Evolutionary conservation across 1,140 invertebrate genomes (phyloP).

Genomic region (Drosophila biarmipes): DNA sequence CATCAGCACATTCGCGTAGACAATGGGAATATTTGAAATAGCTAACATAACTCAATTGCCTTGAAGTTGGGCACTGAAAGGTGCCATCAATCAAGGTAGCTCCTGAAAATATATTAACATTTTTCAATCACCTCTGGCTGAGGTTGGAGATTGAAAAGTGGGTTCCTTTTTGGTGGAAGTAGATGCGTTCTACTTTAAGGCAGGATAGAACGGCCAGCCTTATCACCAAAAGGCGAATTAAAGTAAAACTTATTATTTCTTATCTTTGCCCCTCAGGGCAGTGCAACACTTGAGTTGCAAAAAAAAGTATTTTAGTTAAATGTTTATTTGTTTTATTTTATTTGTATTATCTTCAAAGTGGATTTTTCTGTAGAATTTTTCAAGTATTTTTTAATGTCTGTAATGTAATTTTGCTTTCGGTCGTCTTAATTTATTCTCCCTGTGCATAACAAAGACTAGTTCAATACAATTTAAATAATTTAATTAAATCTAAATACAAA

Average conservation of each 20-base stretch:
- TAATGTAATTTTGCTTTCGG: no score
- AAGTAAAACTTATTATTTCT: no score
- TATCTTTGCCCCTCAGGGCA: no score
- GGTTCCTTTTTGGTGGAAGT: not conserved
- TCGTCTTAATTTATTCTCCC: no score
- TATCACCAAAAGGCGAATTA: no score
- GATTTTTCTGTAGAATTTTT: no score
- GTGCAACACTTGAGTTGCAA: no score
- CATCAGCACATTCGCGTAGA: conserved; percentile 36
- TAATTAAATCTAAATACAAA: not conserved
- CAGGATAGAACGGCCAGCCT: not conserved
- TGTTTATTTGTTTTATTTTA: no score
- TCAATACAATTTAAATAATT: not conserved
- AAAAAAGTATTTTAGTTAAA: no score
- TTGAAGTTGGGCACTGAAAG: conserved; percentile 24
- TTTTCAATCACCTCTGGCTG: conserved; percentile 3
- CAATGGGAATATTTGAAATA: conserved; percentile 44
- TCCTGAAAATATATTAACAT: conserved; percentile 18
- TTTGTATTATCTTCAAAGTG: no score
- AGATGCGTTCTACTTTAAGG: not conserved
- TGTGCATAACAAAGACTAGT: no score
- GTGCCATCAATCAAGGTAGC: conserved; percentile 20
- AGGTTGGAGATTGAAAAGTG: conserved; percentile 1
- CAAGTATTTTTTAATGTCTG: no score
- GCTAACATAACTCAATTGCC: conserved; percentile 49